phyloP scores from a whole-genome alignment of 2,113 vertebrate genomes.

The Tetrax tetrax region DNA sequence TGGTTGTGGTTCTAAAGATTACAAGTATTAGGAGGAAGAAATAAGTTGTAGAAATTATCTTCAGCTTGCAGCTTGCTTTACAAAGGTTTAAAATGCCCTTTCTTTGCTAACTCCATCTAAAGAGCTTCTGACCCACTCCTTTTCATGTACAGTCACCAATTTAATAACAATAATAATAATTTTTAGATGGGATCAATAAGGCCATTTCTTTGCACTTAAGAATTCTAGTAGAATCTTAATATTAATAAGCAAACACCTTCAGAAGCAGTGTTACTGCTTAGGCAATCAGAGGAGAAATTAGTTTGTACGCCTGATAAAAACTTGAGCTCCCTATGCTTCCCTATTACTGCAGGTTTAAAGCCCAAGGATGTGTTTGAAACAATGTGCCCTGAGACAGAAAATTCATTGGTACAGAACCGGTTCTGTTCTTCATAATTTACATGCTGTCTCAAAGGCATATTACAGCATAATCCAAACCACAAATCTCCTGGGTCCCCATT shows the following conservation, averaged over 20 bases:
- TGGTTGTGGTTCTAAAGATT: conserved; percentile 62
- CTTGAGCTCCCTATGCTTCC: background rate
- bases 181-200: conserved; percentile 49
- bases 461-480: background rate
- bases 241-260: conserved; percentile 51
- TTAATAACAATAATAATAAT: conserved; percentile 56
- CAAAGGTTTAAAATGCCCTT: conserved; percentile 68
- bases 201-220: conserved; percentile 41
- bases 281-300: conserved; percentile 22
- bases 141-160: conserved; percentile 59
- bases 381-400: background rate
- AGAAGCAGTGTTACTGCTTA: conserved; percentile 33
- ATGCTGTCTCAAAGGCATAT: conserved; percentile 8
- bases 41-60: conserved; percentile 74
- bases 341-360: conserved; percentile 12
- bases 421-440: conserved; percentile 15
- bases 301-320: conserved; percentile 30
- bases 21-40: conserved; percentile 58
- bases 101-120: conserved; percentile 35
- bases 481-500: background rate
- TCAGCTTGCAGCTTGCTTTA: conserved; percentile 68
- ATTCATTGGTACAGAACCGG: background rate
- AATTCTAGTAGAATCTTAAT: conserved; percentile 52
- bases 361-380: conserved; percentile 11
- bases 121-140: conserved; percentile 10